Conservation (phyloP, 2,888 invertebrate species). For the Idaea aversata region DNA sequence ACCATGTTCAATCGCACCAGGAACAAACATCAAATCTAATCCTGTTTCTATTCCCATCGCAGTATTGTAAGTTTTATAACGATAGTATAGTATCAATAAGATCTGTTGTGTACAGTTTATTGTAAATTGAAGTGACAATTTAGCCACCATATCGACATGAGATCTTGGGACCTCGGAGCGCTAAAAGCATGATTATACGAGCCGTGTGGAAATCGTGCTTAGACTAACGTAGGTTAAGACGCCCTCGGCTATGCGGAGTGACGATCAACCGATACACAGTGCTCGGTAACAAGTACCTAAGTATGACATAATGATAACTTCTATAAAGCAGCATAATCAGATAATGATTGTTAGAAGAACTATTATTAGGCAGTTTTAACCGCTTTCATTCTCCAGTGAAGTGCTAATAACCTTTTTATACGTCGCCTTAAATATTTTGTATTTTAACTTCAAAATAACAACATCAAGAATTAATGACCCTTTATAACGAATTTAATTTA, state of each 20-base stretch:
- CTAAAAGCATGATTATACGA: background rate
- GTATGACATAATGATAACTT: slow-evolving; percentile 4
- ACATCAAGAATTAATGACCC: background rate
- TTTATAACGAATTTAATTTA: background rate
- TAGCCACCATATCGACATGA: background rate
- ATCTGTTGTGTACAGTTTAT: background rate
- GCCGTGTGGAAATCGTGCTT: background rate
- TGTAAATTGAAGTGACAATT: slow-evolving; percentile 1
- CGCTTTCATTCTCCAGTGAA: background rate
- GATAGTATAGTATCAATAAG: background rate
- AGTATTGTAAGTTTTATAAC: background rate
- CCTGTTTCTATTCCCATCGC: background rate
- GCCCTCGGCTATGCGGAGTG: background rate
- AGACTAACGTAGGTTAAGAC: background rate
- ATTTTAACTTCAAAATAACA: background rate
- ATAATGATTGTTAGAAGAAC: no score
- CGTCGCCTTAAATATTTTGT: background rate
- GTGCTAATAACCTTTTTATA: background rate
- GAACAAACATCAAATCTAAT: background rate
- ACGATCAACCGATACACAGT: background rate
- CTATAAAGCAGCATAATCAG: background rate
- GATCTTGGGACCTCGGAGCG: background rate
- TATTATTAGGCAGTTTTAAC: no score
- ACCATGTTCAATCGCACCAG: background rate
- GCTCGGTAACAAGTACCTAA: background rate